Percentiles rank a stretch among this genome's conserved stretches.
phyloP scores from a whole-genome alignment of 2,113 vertebrate genomes.

The Chionis minor region DNA sequence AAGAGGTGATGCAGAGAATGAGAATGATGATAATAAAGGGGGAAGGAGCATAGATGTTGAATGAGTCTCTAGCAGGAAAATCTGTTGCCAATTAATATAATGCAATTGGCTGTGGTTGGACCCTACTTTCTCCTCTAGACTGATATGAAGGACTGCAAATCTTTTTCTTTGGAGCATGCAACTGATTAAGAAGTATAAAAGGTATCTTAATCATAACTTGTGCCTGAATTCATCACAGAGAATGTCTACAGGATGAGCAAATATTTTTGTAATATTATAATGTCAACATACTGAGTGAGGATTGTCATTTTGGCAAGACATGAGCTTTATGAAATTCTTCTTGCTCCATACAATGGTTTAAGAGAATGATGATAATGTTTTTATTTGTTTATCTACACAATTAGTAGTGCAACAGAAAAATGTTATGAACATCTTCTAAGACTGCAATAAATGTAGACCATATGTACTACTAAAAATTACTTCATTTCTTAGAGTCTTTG shows the following conservation, averaged over 20 bases:
- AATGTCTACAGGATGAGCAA: not conserved
- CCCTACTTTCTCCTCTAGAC: not conserved
- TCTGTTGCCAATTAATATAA: not conserved
- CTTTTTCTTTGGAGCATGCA: not conserved
- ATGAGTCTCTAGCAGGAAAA: not conserved
- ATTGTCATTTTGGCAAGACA: not conserved
- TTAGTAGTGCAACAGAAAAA: rapidly evolving
- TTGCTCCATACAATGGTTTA: not conserved
- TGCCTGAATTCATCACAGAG: not conserved
- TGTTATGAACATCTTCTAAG: not conserved
- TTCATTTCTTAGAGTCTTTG: not conserved
- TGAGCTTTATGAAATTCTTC: not conserved
- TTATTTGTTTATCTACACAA: not conserved
- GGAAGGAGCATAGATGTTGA: not conserved
- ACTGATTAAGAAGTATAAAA: not conserved
- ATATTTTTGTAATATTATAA: not conserved
- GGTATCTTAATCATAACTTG: not conserved
- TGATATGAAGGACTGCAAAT: not conserved
- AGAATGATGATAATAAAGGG: not conserved
- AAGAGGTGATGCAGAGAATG: not conserved
- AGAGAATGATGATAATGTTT: not conserved
- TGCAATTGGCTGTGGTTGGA: not conserved
- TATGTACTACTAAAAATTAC: not conserved
- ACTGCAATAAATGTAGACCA: not conserved
- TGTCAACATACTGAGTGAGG: not conserved